Evolutionary conservation across 2,797 vertebrate species (phyloP).

Genomic region (Ctenosaura bakeri): DNA sequence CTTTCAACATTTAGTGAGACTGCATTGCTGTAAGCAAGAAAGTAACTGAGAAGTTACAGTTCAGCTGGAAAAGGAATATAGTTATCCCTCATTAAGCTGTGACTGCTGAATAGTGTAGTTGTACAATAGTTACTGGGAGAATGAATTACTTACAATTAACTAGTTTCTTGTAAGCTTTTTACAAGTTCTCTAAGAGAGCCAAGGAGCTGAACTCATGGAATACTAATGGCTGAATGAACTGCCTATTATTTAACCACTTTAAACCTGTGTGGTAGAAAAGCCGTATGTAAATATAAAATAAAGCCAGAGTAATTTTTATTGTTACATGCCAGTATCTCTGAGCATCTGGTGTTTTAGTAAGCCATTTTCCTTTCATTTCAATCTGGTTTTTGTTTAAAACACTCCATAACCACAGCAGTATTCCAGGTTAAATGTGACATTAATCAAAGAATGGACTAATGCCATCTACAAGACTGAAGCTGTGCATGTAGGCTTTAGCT

Average conservation of each 20-base stretch:
- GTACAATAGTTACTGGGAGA: too few relatives aligned
- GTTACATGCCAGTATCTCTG: constrained; percentile 58
- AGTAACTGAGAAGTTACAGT: too few relatives aligned
- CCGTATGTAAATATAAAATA: neutral
- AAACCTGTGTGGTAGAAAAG: neutral
- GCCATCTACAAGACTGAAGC: constrained; percentile 72
- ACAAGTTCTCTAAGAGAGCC: neutral
- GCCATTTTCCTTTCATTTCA: constrained; percentile 68
- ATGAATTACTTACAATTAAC: neutral
- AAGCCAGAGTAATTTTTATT: neutral
- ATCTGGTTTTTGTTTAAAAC: constrained; percentile 78
- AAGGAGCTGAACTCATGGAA: neutral
- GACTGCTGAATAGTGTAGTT: too few relatives aligned
- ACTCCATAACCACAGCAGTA: constrained; percentile 73
- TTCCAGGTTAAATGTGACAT: constrained; percentile 79
- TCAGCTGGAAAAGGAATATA: too few relatives aligned
- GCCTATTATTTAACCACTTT: neutral
- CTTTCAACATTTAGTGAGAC: too few relatives aligned
- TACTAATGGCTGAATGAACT: neutral
- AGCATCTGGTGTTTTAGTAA: constrained; percentile 68
- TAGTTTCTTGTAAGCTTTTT: neutral
- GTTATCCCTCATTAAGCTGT: too few relatives aligned
- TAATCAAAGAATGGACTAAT: constrained; percentile 79
- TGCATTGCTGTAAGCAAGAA: too few relatives aligned
- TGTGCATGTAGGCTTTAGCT: constrained; percentile 76